Evolutionary conservation across 2,888 invertebrate species (phyloP).

Genomic region (Drosophila macrospina): DNA sequence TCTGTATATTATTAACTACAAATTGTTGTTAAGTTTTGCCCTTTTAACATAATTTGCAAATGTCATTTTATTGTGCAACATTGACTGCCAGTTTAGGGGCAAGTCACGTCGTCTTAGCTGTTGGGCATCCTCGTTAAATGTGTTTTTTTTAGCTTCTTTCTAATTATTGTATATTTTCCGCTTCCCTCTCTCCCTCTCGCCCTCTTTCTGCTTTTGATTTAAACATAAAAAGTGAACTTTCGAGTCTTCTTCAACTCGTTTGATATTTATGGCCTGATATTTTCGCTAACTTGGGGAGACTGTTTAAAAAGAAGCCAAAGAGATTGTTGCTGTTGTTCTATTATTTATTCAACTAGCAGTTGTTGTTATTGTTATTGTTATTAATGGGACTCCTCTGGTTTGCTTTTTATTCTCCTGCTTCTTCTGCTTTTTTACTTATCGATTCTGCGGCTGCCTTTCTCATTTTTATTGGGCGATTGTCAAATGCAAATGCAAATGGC

Average conservation of each 20-base stretch:
- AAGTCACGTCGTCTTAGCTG: background rate
- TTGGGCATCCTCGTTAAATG: constrained; percentile 1
- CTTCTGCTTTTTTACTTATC: constrained; percentile 28
- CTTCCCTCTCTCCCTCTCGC: constrained; percentile 14
- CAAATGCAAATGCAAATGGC: constrained; percentile 54
- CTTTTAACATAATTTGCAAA: constrained; percentile 15
- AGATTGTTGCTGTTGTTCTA: constrained; percentile 44
- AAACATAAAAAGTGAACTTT: constrained; percentile 74
- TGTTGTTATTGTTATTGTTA: constrained; percentile 60
- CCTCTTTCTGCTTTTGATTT: background rate
- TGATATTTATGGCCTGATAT: constrained; percentile 74
- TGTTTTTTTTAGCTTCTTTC: constrained; percentile 31
- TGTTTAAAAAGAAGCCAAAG: constrained; percentile 42
- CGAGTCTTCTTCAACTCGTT: constrained; percentile 74
- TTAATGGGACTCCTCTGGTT: constrained; percentile 56
- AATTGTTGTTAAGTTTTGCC: constrained; percentile 16
- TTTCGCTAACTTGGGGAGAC: constrained; percentile 30
- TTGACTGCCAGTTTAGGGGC: background rate
- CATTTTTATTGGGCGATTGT: constrained; percentile 52
- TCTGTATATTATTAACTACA: background rate
- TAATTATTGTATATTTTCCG: constrained; percentile 18
- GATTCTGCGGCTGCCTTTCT: constrained; percentile 64
- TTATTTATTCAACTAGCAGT: constrained; percentile 67
- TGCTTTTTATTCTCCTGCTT: constrained; percentile 13
- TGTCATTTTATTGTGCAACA: constrained; percentile 21